Base-by-base conservation (phyloP, 2,113 vertebrate species). In the Egretta garzetta region DNA sequence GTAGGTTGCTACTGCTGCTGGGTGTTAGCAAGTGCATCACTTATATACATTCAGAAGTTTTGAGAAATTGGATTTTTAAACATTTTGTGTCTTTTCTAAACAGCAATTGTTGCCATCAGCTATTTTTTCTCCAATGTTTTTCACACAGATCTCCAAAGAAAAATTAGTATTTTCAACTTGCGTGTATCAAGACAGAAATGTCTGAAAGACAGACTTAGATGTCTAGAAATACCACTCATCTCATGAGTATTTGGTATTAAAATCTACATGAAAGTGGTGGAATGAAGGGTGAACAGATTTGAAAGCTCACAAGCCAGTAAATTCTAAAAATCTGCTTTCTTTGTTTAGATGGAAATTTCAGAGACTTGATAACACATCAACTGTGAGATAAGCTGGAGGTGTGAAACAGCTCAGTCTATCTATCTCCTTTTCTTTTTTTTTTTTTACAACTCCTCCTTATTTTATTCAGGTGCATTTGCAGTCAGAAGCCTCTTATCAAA, bases 391-490 rank as follows among this genome's bases (percentile, higher is more conserved):
- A 93, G 43, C 60, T 91, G 72, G 68, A 92, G 90, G 86, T 96
- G 93, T 97, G 95, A 97, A 96, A 86, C 75, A 88, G 71, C 63
- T 93, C 76, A 45, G 86, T 91, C 68, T 93, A 55, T 90, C 72
- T 86, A 35, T 73, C 39, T 89, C 41, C 18, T 71, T 70, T 70
- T 19, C 15, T 91, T 75, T n/a, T 63, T 62, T 73, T 85, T 70
- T 86, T 88, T 83, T 68, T 32, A 66, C 76, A 80, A 77, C 86
- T 80, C 63, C 68, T 95, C 72, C 88, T 96, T 93, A 91, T 97
- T 97, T 98, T 97, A 97, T 96, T 96, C 96, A 96, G 97, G 95
- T 98, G 95, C 90, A 90, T 98, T 94, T 97, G 90, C 94, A 97
- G 92, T 96, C 86, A 93, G 77, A 88, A 92, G 79, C 88, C 94